Conservation (phyloP, 2,797 vertebrate species). For the Phoeniculus purpureus region DNA sequence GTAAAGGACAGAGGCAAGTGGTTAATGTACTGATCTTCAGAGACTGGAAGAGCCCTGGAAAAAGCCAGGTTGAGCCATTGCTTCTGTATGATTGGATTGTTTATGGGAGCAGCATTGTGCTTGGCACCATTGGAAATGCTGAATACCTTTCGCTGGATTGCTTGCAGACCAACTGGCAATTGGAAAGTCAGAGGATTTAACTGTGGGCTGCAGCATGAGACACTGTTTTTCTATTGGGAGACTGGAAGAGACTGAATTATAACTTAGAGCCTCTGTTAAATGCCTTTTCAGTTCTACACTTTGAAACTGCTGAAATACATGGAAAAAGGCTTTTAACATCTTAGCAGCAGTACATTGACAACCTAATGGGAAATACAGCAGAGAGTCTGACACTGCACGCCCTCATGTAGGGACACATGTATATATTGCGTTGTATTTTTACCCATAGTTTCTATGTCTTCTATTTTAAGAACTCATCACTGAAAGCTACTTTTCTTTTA, state of each 20-base stretch:
- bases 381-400: not conserved
- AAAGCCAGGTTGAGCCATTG: not conserved
- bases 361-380: not conserved
- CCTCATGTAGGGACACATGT: not conserved
- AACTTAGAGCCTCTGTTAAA: not conserved
- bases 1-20: not conserved
- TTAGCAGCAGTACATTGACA: not conserved
- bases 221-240: not conserved
- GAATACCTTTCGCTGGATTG: not conserved
- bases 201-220: not conserved
- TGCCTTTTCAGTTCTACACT: not conserved
- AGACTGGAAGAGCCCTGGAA: not conserved
- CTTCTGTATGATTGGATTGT: not conserved
- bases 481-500: not conserved
- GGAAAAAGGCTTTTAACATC: not conserved
- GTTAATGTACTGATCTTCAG: not conserved
- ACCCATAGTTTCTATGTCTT: not conserved
- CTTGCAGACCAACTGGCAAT: not conserved
- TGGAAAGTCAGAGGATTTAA: not conserved
- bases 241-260: not conserved
- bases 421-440: not conserved
- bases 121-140: not conserved
- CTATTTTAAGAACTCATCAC: constrained; percentile 10
- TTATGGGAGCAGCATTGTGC: not conserved
- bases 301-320: not conserved